Evolutionary conservation across 2,113 vertebrate genomes (phyloP).

Genomic region (Hoplias malabaricus): DNA sequence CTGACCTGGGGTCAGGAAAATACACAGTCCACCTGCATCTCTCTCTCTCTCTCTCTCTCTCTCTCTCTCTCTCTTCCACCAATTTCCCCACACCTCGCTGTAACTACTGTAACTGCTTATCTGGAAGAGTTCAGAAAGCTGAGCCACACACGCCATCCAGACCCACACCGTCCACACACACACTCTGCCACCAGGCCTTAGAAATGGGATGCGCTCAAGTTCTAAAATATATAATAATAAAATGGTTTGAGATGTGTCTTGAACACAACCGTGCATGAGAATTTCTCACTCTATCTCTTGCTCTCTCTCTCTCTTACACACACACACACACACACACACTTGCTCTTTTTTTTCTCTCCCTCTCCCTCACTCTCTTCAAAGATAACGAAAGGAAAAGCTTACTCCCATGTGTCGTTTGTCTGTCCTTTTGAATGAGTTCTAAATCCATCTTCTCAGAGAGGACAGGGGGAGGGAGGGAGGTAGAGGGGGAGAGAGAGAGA

Average conservation of each 20-base stretch:
- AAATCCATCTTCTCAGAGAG: slow-evolving; percentile 68
- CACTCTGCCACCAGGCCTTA: neutral
- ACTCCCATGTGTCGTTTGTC: slow-evolving; percentile 60
- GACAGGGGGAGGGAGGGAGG: neutral
- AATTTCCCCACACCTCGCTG: slow-evolving; percentile 1
- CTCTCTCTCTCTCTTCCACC: too few species aligned
- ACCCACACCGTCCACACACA: neutral
- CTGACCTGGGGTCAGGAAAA: slow-evolving; percentile 29
- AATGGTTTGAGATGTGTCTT: neutral
- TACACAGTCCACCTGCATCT: slow-evolving; percentile 25
- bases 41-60: too few species aligned
- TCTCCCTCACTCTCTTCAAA: slow-evolving; percentile 13
- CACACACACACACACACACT: too few species aligned
- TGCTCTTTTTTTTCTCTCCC: neutral
- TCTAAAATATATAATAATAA: neutral
- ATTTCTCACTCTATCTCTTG: neutral
- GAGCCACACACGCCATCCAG: too few species aligned
- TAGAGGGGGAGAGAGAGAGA: neutral
- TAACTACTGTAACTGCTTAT: slow-evolving; percentile 24
- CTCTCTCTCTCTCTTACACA: neutral
- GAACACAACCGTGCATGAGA: neutral
- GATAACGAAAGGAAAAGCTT: slow-evolving; percentile 59
- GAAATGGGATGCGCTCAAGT: neutral
- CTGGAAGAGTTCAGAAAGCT: slow-evolving; percentile 24
- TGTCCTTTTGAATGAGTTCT: slow-evolving; percentile 63